phyloP scores from a whole-genome alignment of 2,113 vertebrate genomes.

The Halcyon senegalensis region DNA sequence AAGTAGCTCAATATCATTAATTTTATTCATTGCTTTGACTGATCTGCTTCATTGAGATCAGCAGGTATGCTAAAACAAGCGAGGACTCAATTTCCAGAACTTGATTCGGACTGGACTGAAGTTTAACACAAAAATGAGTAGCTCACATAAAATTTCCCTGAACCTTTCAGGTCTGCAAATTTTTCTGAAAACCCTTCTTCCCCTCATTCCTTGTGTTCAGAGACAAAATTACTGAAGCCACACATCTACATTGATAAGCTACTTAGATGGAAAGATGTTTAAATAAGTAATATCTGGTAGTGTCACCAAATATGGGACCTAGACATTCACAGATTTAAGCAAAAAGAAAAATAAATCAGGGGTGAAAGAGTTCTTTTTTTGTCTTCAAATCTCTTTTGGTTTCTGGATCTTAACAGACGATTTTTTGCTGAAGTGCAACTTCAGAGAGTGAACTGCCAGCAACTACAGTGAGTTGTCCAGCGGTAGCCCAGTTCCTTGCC shows the following conservation, averaged over 20 bases:
- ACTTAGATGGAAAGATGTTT: background rate
- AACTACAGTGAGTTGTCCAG: background rate
- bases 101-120: background rate
- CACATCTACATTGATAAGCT: background rate
- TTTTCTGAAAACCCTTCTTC: background rate
- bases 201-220: background rate
- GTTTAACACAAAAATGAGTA: background rate
- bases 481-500: background rate
- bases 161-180: background rate
- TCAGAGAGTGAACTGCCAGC: background rate
- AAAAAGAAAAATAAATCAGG: background rate
- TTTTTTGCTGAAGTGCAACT: background rate
- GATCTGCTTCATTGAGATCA: background rate
- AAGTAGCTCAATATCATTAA: background rate
- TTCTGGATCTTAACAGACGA: background rate
- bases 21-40: background rate
- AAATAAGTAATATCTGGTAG: background rate
- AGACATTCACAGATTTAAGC: background rate
- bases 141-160: background rate
- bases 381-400: background rate
- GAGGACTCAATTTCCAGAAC: background rate
- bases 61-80: rapidly evolving
- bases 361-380: background rate
- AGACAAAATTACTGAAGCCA: background rate
- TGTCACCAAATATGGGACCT: background rate